Conservation (phyloP, 2,888 invertebrate species). For the Hydraecia micacea region DNA sequence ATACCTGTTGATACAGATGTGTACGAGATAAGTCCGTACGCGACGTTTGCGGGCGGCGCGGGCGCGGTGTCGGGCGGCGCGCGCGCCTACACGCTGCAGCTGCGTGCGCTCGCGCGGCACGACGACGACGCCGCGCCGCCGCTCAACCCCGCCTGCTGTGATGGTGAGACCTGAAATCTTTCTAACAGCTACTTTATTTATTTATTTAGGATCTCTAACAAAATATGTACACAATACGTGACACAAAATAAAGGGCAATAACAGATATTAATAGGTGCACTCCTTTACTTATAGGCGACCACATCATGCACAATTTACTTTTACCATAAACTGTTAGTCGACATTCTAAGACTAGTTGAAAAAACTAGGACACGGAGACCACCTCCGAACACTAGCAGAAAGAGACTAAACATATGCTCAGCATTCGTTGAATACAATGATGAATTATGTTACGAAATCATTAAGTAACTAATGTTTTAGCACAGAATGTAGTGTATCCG, state of each 20-base stretch:
- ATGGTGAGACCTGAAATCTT: conserved; percentile 72
- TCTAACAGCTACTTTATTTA: too few species aligned
- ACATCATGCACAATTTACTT: too few species aligned
- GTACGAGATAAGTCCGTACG: conserved; percentile 91
- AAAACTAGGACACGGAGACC: too few species aligned
- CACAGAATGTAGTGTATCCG: not conserved
- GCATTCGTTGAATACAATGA: too few species aligned
- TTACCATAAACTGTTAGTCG: not conserved
- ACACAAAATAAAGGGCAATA: too few species aligned
- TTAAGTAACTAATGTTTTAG: not conserved
- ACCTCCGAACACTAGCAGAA: too few species aligned
- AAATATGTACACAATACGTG: too few species aligned
- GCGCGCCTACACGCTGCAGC: conserved; percentile 86
- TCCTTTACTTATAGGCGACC: too few species aligned
- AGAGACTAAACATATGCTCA: too few species aligned
- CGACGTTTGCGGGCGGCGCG: conserved; percentile 91
- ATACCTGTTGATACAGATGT: too few species aligned
- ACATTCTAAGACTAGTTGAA: not conserved
- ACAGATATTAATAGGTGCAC: too few species aligned
- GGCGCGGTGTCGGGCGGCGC: conserved; percentile 74
- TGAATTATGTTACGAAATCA: not conserved
- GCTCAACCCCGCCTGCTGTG: conserved; percentile 79
- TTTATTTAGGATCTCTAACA: too few species aligned
- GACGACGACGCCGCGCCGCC: conserved; percentile 88
- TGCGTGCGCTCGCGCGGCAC: conserved; percentile 85